Percentiles rank a stretch among this genome's conserved stretches.
These are phyloP conservation scores for Tragopan temminckii DNA, from an alignment of 2,797 vertebrate genomes.

Conservation along the genomic window DNA sequence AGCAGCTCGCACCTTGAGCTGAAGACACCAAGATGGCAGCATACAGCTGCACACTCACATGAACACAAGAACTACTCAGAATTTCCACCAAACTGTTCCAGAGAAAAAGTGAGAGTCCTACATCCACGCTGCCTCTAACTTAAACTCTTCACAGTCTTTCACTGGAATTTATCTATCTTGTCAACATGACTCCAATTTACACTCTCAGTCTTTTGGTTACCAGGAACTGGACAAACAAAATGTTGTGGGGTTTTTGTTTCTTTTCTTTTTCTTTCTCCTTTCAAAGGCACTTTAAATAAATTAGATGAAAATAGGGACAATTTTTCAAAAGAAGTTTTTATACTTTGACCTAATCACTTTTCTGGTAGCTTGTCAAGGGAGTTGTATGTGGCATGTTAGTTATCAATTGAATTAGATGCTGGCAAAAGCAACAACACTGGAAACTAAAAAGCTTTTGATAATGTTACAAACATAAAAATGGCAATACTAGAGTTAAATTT, in stretches of 20 bases:
- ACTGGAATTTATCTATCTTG: background rate
- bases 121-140: background rate
- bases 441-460: conserved; percentile 12
- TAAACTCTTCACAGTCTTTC: background rate
- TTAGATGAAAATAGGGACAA: background rate
- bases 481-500: background rate
- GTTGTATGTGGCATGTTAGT: background rate
- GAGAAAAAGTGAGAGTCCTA: background rate
- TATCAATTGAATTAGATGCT: background rate
- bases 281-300: background rate
- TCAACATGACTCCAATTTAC: background rate
- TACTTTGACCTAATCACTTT: background rate
- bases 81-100: background rate
- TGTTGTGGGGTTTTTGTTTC: background rate
- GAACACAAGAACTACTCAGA: background rate
- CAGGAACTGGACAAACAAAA: background rate
- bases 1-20: background rate
- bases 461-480: background rate
- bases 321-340: background rate
- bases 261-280: background rate
- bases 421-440: background rate
- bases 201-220: background rate
- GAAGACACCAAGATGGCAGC: background rate
- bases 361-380: background rate
- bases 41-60: background rate